phyloP scores from a whole-genome alignment of 1,140 invertebrate species.

The Goniozus legneri region DNA sequence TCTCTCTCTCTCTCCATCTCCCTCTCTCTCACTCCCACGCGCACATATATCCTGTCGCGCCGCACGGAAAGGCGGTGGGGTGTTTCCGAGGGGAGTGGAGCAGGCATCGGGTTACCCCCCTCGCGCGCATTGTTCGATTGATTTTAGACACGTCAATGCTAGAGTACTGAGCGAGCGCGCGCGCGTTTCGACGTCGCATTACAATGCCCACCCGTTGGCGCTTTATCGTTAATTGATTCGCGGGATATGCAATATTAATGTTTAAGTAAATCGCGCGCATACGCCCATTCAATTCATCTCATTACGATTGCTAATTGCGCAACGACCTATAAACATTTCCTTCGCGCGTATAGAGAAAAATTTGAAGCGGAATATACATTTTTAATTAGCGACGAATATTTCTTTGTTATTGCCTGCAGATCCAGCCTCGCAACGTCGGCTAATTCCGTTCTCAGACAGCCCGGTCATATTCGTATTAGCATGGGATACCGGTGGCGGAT shows the following conservation, averaged over 20 bases:
- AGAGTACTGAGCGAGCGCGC: conserved; percentile 5
- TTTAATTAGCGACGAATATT: conserved; percentile 23
- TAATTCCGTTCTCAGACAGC: conserved; percentile 20
- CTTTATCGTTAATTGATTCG: conserved; percentile 48
- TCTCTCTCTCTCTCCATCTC: conserved; percentile 1
- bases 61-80: too few species aligned
- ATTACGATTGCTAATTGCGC: conserved; percentile 45
- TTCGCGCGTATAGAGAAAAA: too few species aligned
- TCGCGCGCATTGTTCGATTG: conserved; percentile 31
- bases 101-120: too few species aligned
- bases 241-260: conserved; percentile 49
- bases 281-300: conserved; percentile 31
- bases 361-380: too few species aligned
- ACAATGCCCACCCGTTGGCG: conserved; percentile 29
- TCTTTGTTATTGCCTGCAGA: conserved; percentile 18
- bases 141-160: conserved; percentile 40
- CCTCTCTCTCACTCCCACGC: too few species aligned
- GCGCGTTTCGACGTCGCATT: conserved; percentile 7
- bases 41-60: too few species aligned
- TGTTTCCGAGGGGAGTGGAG: too few species aligned
- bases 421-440: conserved; percentile 8
- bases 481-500: too few species aligned
- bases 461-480: too few species aligned
- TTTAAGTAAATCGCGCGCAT: conserved; percentile 46
- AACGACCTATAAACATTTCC: not conserved